Evolutionary conservation across 2,113 vertebrate species (phyloP).

Genomic region (Passer domesticus): DNA sequence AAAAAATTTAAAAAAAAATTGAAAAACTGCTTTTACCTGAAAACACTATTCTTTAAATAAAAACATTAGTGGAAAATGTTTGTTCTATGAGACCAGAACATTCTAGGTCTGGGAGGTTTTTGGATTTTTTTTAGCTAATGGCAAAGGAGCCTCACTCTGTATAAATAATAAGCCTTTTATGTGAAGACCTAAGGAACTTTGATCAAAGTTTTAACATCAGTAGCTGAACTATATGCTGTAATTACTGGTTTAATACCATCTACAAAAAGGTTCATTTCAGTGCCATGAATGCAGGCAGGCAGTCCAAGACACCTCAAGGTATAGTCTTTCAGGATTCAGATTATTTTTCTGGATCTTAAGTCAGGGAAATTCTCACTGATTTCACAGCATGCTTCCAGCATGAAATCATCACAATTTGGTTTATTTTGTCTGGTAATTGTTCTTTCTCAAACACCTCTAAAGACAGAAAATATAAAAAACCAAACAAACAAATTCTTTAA

Average conservation of each 20-base stretch:
- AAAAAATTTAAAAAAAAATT: too few species aligned
- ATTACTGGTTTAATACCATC: background rate
- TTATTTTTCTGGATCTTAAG: background rate
- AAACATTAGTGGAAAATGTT: background rate
- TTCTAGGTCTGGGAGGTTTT: background rate
- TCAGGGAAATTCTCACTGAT: background rate
- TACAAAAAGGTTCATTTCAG: background rate
- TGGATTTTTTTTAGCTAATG: background rate
- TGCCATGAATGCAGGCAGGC: background rate
- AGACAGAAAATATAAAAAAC: background rate
- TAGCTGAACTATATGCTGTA: background rate
- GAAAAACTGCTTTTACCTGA: constrained; percentile 7
- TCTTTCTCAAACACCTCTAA: background rate
- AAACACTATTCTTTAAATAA: background rate
- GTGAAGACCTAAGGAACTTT: background rate
- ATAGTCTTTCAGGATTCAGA: background rate
- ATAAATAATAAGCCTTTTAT: background rate
- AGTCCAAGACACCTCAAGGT: background rate
- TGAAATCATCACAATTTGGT: background rate
- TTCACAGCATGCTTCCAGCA: background rate
- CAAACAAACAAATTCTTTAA: background rate
- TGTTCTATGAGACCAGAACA: constrained; percentile 14
- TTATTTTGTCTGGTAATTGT: background rate
- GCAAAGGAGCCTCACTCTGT: background rate
- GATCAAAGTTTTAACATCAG: background rate